Evolutionary conservation across 2,888 invertebrate species (phyloP), one percentile per base, ranked within the genome.

Genomic region (Drosophila flavopinicola): DNA sequence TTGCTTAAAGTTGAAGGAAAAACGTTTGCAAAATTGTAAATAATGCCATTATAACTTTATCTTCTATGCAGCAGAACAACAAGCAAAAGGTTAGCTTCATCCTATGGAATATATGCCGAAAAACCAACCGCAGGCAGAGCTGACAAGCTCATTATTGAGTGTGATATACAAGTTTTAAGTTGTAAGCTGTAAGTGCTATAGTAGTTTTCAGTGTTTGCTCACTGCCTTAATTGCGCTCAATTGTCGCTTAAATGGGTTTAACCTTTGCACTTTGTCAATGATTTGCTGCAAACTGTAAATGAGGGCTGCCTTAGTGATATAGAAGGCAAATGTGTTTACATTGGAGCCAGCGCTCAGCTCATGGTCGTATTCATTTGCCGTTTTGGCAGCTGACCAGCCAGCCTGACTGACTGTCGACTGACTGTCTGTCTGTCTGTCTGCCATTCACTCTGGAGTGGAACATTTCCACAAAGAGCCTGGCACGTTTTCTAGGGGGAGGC

Each of bases 241-340:
- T 78, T 78, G 71, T 52, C 57, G 75, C 75, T 65, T 77, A 71
- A 80, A 77, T 78, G 44, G 63, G 63, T 66, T 66, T 71, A 71
- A 78, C 71, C 71, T 80, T 66, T 70, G 75, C 66, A 41, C 75
- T 45, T 35, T 24, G n/a, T 47, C 75, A 71, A 68, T 68, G 63
- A 63, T 49, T 63, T 56, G 33, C 51, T n/a, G n/a, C n/a, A n/a
- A 48, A 48, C 52, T 45, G 35, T 17, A 27, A 47, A 39, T 53
- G 41, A 54, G 44, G 39, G 33, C 41, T 23, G 37, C 10, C 15
- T 60, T n/a, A n/a, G n/a, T n/a, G n/a, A n/a, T n/a, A n/a, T n/a
- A n/a, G n/a, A n/a, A n/a, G 27, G 6, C 13, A 11, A 39, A 5
- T 56, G 25, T n/a, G n/a, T n/a, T n/a, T n/a, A n/a, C n/a, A n/a